phyloP scores from a whole-genome alignment of 2,888 invertebrate genomes.

The Zootermopsis nevadensis region DNA sequence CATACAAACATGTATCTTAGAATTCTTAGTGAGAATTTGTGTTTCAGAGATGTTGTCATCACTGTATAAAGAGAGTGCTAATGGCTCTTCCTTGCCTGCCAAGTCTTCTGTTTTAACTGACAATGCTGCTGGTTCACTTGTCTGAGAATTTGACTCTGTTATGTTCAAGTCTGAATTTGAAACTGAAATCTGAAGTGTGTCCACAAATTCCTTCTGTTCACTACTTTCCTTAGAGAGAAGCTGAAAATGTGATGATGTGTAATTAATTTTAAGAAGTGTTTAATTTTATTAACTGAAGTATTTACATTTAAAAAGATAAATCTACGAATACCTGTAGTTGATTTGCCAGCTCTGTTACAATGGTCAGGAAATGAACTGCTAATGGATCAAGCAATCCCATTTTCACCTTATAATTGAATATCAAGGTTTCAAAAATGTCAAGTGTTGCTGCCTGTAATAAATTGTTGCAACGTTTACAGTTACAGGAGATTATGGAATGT shows the following conservation, averaged over 20 bases:
- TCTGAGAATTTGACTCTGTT: background rate
- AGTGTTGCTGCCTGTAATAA: slow-evolving; percentile 49
- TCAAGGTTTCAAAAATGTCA: slow-evolving; percentile 53
- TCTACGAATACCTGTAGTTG: slow-evolving; percentile 48
- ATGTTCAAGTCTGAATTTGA: background rate
- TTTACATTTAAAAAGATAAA: background rate
- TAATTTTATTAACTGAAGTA: too few relatives aligned
- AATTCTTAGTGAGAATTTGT: background rate
- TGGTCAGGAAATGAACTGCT: slow-evolving; percentile 46
- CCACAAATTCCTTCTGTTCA: background rate
- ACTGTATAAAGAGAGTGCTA: background rate
- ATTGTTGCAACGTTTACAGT: background rate
- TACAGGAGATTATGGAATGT: background rate
- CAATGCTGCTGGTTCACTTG: background rate
- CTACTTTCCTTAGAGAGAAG: slow-evolving; percentile 27
- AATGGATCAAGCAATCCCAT: slow-evolving; percentile 46
- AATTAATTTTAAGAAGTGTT: too few relatives aligned
- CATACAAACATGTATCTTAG: background rate
- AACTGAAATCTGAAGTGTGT: slow-evolving; percentile 11
- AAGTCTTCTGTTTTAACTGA: slow-evolving; percentile 23
- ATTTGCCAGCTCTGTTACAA: slow-evolving; percentile 48
- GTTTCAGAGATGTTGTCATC: background rate
- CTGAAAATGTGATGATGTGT: background rate
- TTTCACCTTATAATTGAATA: slow-evolving; percentile 53
- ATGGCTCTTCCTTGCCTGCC: background rate